A percentile compares a stretch with the other conserved stretches of the same genome.
These are phyloP conservation scores for Chrysocyon brachyurus DNA, from an alignment of 2,797 vertebrate genomes.

Conservation along the genomic window DNA sequence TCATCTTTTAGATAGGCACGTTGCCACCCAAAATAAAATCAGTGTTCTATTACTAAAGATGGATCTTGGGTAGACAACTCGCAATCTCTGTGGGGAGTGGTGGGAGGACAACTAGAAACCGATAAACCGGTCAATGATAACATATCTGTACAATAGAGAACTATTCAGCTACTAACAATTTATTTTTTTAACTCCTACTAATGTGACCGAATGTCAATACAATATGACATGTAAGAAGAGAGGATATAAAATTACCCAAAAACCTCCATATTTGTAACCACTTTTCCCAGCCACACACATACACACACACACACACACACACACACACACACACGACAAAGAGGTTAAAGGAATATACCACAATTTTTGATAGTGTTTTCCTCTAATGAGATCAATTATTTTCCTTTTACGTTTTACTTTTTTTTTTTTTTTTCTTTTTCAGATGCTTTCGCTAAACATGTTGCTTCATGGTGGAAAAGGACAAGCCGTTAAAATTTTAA, in stretches of 20 bases:
- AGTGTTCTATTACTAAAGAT: not conserved
- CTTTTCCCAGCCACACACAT: not conserved
- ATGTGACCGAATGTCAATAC: not conserved
- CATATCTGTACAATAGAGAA: not conserved
- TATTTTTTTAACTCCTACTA: not conserved
- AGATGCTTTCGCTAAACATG: not conserved
- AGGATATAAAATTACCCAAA: not conserved
- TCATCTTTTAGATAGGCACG: not conserved
- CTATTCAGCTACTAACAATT: not conserved
- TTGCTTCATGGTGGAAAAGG: not conserved
- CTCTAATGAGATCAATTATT: not conserved
- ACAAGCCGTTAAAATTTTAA: not conserved
- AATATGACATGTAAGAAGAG: not conserved
- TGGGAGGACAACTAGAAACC: not conserved
- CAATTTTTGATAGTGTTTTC: not conserved
- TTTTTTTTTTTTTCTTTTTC: not conserved
- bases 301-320: not conserved
- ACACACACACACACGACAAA: not conserved
- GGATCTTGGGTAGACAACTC: not conserved
- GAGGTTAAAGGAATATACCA: not conserved
- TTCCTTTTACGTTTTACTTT: not conserved
- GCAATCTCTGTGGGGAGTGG: not conserved
- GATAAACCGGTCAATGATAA: not conserved
- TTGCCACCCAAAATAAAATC: not conserved
- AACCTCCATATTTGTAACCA: not conserved